phyloP scores from a whole-genome alignment of 2,797 vertebrate genomes.

The Poeciliopsis gracilis region DNA sequence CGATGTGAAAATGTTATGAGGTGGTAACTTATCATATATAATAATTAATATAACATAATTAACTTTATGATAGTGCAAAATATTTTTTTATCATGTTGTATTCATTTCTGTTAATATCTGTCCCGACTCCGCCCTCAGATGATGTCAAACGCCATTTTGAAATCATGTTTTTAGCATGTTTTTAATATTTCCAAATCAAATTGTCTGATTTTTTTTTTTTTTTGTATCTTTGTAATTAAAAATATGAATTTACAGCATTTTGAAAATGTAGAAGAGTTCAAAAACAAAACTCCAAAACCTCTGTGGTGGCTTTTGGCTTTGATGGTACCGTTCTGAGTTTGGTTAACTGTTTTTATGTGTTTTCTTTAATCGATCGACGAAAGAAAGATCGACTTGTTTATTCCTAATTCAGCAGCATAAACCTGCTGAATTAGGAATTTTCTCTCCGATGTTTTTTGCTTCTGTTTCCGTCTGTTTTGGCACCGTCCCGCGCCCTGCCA shows the following conservation, averaged over 20 bases:
- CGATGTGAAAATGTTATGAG: neutral
- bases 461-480: slow-evolving; percentile 58
- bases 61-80: neutral
- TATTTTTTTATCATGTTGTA: neutral
- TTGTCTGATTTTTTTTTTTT: neutral
- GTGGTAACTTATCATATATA: neutral
- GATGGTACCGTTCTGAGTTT: neutral
- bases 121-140: neutral
- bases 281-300: neutral
- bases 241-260: neutral
- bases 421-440: neutral
- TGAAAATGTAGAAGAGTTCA: neutral
- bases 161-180: neutral
- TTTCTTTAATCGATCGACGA: neutral
- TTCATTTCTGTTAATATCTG: neutral
- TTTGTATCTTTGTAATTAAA: neutral
- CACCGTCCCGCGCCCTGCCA: slow-evolving; percentile 48
- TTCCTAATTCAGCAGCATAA: neutral
- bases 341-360: neutral
- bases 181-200: neutral
- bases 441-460: neutral
- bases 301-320: neutral
- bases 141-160: neutral
- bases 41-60: neutral
- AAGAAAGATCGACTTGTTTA: no score